Percentiles rank a stretch among this genome's conserved stretches.
Conservation (phyloP, 2,888 invertebrate genomes). For the Lasius platythorax region DNA sequence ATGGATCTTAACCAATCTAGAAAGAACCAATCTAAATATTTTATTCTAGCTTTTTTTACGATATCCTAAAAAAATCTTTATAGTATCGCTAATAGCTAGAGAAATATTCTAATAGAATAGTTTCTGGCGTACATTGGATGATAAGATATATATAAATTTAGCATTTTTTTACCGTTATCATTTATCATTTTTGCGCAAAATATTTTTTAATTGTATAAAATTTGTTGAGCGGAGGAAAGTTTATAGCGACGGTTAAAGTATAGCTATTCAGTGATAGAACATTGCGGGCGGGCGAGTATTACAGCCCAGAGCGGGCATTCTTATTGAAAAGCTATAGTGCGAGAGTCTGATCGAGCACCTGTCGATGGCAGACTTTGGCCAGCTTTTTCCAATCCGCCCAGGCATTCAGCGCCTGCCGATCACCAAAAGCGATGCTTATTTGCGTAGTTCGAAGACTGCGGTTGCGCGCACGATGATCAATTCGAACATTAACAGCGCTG, state of each 20-base stretch:
- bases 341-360: constrained; percentile 70
- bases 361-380: constrained; percentile 69
- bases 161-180: background rate
- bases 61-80: background rate
- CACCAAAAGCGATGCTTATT: constrained; percentile 69
- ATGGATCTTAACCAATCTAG: constrained; percentile 1
- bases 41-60: background rate
- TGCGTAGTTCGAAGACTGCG: constrained; percentile 67
- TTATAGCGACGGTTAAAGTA: background rate
- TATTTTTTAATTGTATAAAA: background rate
- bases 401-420: constrained; percentile 64
- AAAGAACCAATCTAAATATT: constrained; percentile 2
- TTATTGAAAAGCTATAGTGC: constrained; percentile 59
- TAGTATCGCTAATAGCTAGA: background rate
- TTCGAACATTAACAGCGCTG: background rate
- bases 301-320: constrained; percentile 45
- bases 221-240: background rate
- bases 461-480: constrained; percentile 12
- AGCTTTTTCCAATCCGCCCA: constrained; percentile 69
- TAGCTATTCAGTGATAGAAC: constrained; percentile 9
- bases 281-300: constrained; percentile 10
- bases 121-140: background rate
- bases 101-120: background rate
- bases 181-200: background rate
- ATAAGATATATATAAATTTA: background rate